Evolutionary conservation across 2,113 vertebrate species (phyloP).

Genomic region (Apodemus speciosus): DNA sequence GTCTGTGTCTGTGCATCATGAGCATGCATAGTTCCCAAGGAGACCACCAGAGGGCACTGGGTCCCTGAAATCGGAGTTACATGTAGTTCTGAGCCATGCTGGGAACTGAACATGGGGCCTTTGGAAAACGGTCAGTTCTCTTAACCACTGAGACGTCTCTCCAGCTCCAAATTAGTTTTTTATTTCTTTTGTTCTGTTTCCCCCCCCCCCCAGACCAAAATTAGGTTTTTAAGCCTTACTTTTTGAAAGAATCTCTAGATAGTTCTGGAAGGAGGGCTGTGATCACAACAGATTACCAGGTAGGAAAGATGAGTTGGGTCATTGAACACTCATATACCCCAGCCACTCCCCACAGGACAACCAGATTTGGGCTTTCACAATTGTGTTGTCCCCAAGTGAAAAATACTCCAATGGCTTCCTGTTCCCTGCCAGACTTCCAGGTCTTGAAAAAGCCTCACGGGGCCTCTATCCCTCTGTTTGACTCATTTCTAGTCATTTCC

Average conservation of each 20-base stretch:
- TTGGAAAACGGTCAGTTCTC: not conserved
- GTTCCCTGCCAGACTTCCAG: not conserved
- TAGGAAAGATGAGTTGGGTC: not conserved
- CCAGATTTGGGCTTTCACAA: not conserved
- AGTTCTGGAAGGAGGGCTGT: not conserved
- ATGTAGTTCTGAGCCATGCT: not conserved
- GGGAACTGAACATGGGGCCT: not conserved
- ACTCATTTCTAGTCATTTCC: not conserved
- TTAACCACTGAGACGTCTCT: not conserved
- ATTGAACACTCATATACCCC: not conserved
- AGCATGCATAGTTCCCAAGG: not conserved
- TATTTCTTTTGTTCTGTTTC: not conserved
- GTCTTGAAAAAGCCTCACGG: not conserved
- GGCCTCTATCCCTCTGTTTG: not conserved
- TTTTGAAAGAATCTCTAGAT: slow-evolving; percentile 47
- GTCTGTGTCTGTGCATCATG: not conserved
- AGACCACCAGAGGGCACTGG: not conserved
- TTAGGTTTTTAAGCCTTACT: not conserved
- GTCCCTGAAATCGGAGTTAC: not conserved
- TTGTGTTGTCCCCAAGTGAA: not conserved
- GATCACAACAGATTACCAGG: not conserved
- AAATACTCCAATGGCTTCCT: not conserved
- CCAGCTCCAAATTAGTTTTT: not conserved
- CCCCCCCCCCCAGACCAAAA: too few species aligned
- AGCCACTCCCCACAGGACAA: not conserved